A percentile compares a stretch with the other conserved stretches of the same genome.
phyloP scores from a whole-genome alignment of 1,140 invertebrate genomes.

The Drosophila leontia region DNA sequence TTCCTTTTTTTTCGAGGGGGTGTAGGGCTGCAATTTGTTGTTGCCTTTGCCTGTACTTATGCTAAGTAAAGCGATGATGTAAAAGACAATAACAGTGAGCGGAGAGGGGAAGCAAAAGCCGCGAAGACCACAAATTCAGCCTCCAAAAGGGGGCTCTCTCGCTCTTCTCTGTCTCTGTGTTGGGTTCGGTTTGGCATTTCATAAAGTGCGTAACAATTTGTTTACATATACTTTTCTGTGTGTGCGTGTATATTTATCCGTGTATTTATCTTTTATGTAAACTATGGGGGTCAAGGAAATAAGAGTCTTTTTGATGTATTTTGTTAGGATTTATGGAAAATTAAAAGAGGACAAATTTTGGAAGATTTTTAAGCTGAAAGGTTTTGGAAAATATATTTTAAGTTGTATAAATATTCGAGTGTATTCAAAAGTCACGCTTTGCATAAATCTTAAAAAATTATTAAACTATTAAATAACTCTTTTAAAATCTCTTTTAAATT shows the following conservation, averaged over 20 bases:
- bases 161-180: background rate
- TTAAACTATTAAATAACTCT: no score
- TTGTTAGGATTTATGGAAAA: background rate
- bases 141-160: constrained; percentile 14
- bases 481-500: background rate
- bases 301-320: background rate
- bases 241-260: constrained; percentile 36
- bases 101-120: constrained; percentile 39
- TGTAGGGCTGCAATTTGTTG: constrained; percentile 66
- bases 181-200: constrained; percentile 61
- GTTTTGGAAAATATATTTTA: background rate
- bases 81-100: constrained; percentile 73
- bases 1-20: background rate
- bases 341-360: background rate
- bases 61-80: constrained; percentile 83
- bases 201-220: constrained; percentile 78
- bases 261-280: constrained; percentile 16
- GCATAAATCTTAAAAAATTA: no score
- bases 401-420: no score
- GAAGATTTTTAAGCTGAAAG: background rate
- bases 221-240: constrained; percentile 60
- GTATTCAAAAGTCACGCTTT: no score
- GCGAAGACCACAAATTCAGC: constrained; percentile 71
- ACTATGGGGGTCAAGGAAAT: constrained; percentile 9
- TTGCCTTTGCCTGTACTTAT: constrained; percentile 72